A percentile compares a stretch with the other conserved stretches of the same genome.
phyloP scores from a whole-genome alignment of 2,113 vertebrate genomes.

The Lophius piscatorius region DNA sequence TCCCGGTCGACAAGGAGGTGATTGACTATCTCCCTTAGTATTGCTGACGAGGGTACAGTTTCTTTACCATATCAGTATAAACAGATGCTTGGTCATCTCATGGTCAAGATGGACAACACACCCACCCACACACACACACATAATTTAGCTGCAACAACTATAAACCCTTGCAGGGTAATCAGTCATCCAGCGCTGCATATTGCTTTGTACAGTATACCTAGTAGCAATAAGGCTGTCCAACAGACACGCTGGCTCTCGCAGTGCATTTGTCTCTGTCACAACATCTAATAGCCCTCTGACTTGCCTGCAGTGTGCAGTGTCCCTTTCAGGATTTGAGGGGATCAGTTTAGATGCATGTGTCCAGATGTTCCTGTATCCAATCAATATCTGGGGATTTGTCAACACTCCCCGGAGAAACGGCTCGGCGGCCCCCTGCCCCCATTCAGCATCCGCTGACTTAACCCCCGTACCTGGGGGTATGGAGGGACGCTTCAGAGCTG shows the following conservation, averaged over 20 bases:
- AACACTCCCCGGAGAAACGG: constrained; percentile 44
- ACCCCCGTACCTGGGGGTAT: constrained; percentile 31
- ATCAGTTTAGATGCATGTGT: constrained; percentile 57
- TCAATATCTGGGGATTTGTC: constrained; percentile 71
- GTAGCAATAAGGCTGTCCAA: constrained; percentile 42
- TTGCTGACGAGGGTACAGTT: constrained; percentile 60
- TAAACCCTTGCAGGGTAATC: constrained; percentile 43
- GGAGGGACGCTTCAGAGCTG: background rate
- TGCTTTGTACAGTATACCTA: constrained; percentile 45
- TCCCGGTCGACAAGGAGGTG: constrained; percentile 35
- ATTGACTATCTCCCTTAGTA: constrained; percentile 61
- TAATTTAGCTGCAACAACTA: constrained; percentile 18
- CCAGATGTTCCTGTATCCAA: constrained; percentile 60
- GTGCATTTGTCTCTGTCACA: constrained; percentile 62
- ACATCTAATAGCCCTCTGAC: constrained; percentile 40
- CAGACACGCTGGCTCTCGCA: constrained; percentile 38
- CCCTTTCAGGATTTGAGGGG: constrained; percentile 36
- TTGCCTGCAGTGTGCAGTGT: constrained; percentile 25
- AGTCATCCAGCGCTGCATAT: constrained; percentile 49
- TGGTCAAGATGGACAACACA: constrained; percentile 14
- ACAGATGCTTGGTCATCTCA: constrained; percentile 46
- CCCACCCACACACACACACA: constrained; percentile 11
- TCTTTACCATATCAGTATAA: constrained; percentile 64
- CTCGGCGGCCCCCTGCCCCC: constrained; percentile 7
- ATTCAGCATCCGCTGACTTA: constrained; percentile 29